phyloP scores from a whole-genome alignment of 2,888 invertebrate species.

The Crepidodera aurea region DNA sequence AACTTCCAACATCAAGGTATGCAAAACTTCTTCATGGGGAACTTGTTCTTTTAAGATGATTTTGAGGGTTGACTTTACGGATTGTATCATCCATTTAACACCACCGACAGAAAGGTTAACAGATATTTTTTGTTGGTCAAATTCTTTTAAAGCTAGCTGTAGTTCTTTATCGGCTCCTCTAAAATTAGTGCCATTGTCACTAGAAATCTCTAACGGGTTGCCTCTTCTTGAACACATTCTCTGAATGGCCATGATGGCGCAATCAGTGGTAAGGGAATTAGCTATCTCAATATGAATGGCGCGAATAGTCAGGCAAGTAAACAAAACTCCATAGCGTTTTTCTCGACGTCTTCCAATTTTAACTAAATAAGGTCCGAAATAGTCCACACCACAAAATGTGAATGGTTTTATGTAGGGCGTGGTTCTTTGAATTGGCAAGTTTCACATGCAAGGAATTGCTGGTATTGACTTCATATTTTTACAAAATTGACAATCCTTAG shows the following conservation, averaged over 20 bases:
- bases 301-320: too few species aligned
- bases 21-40: not conserved
- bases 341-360: too few species aligned
- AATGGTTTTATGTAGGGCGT: too few species aligned
- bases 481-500: too few species aligned
- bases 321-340: too few species aligned
- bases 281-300: conserved; percentile 7
- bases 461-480: too few species aligned
- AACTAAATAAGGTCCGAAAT: too few species aligned
- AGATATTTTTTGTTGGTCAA: not conserved
- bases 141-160: not conserved
- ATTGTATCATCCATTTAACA: not conserved
- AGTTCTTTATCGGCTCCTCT: not conserved
- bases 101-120: not conserved
- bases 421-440: too few species aligned
- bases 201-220: not conserved
- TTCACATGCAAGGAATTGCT: too few species aligned
- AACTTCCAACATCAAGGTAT: not conserved
- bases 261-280: not conserved
- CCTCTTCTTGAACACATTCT: not conserved
- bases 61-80: not conserved
- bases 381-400: too few species aligned
- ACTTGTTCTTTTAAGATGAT: not conserved
- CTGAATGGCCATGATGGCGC: not conserved
- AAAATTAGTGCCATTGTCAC: not conserved